Evolutionary conservation across 1,140 invertebrate genomes (phyloP), one percentile per base, ranked within the genome.

Genomic region (Homarus americanus): DNA sequence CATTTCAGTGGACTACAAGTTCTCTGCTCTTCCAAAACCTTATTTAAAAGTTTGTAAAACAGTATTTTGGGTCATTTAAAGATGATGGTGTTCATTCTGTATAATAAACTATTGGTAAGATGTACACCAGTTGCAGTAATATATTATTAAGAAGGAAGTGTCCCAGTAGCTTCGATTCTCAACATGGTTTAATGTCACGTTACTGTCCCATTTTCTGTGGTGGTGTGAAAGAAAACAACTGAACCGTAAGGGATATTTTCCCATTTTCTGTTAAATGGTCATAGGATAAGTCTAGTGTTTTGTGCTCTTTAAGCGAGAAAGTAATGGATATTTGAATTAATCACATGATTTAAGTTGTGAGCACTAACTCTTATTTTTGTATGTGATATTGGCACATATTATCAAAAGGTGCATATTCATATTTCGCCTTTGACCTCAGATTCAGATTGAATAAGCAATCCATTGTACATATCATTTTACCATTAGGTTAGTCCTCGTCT

Each of bases 291-390:
- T 76, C 82, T 86, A 75, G 76, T 91, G 40, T 91, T 91, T 91
- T 91, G 89, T 91, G 89, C 83, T 80, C 83, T 86, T 44, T 72
- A 49, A 69, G 40, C 80, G 76, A 53, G 89, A 79, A 91, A 83
- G 72, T 78, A 79, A 85, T 79, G 53, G 82, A 91, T 72, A 85
- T 91, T 73, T 82, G 75, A 80, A 78, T 91, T 91, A 36, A 86
- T 91, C 89, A 80, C 80, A 69, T 86, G 72, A 36, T 91, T 91
- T 91, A 79, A 85, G 89, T 91, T 91, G 58, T 86, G 63, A 80
- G 89, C 89, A 91, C 89, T 86, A 91, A 91, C 82, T 91, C 73
- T 91, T 91, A 91, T 91, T 91, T 91, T 91, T 91, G 82, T 91
- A 91, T 91, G 83, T 91, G 82, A 91, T 91, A 76, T 85, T 91